These are phyloP conservation scores for Maylandia zebra DNA, from an alignment of 2,113 vertebrate species.

Conservation along the genomic window DNA sequence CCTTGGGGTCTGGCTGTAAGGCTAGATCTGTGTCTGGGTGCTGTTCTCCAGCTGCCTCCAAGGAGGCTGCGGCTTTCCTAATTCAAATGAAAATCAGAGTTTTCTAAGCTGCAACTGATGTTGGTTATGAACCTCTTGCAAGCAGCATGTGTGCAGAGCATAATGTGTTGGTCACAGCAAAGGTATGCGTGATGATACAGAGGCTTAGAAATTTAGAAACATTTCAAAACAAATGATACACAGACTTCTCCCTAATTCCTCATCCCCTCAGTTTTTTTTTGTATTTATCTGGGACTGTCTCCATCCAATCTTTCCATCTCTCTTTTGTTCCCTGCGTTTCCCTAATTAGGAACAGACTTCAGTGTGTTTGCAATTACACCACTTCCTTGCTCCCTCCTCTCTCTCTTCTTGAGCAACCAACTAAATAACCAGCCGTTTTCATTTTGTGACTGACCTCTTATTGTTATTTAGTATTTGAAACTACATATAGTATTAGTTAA, in stretches of 20 bases:
- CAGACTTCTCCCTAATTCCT: not conserved
- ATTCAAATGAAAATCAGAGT: constrained; percentile 7
- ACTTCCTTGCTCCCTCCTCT: constrained; percentile 58
- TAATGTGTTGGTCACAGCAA: not conserved
- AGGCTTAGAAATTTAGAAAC: not conserved
- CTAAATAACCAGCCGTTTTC: constrained; percentile 34
- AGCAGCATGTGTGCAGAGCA: not conserved
- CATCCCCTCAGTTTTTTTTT: not conserved
- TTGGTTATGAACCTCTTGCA: not conserved
- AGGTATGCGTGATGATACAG: not conserved
- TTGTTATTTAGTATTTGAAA: not conserved
- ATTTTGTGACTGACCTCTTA: not conserved
- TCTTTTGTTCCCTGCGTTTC: constrained; percentile 43
- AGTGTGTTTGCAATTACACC: constrained; percentile 69
- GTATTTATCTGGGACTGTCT: constrained; percentile 26
- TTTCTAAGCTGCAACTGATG: constrained; percentile 1
- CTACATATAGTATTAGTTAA: not conserved
- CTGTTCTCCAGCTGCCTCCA: constrained; percentile 23
- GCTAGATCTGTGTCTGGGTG: constrained; percentile 11
- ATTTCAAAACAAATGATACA: constrained; percentile 23
- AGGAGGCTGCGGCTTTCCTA: constrained; percentile 17
- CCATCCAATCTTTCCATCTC: constrained; percentile 50
- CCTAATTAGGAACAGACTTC: constrained; percentile 69
- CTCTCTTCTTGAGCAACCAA: constrained; percentile 14
- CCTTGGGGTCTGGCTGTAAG: constrained; percentile 25